These are phyloP conservation scores for Solenopsis invicta DNA, from an alignment of 1,140 invertebrate species.

Conservation along the genomic window DNA sequence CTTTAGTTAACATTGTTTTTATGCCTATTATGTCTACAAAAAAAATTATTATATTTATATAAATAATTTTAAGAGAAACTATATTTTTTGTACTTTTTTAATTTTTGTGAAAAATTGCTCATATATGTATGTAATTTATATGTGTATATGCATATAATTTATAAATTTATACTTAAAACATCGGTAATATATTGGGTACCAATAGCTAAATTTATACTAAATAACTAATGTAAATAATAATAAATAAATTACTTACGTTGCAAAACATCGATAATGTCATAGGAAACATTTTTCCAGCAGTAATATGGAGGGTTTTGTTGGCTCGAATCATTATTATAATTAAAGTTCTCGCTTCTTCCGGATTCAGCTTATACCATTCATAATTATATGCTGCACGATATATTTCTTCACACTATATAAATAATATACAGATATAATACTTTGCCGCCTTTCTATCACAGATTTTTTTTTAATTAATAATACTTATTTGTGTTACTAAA, in stretches of 20 bases:
- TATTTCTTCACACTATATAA: slow-evolving; percentile 14
- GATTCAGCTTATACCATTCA: slow-evolving; percentile 20
- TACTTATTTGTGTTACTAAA: slow-evolving; percentile 44
- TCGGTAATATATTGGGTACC: too few relatives aligned
- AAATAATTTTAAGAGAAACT: too few relatives aligned
- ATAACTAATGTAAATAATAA: neutral
- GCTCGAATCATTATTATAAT: slow-evolving; percentile 31
- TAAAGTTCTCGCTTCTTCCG: neutral
- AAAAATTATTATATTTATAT: too few relatives aligned
- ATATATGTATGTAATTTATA: too few relatives aligned
- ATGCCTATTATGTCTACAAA: too few relatives aligned
- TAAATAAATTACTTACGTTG: slow-evolving; percentile 13
- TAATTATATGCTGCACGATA: neutral
- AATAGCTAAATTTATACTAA: too few relatives aligned
- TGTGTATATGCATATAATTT: too few relatives aligned
- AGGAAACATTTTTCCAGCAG: slow-evolving; percentile 50
- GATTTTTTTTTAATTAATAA: neutral
- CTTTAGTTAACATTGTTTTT: too few relatives aligned
- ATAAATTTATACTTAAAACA: too few relatives aligned
- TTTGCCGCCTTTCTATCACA: neutral
- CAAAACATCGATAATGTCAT: slow-evolving; percentile 49
- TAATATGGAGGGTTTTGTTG: slow-evolving; percentile 4
- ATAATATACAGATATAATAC: neutral
- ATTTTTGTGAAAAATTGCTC: too few relatives aligned
- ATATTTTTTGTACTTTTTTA: too few relatives aligned